phyloP scores from a whole-genome alignment of 1,140 invertebrate species.

The Procambarus clarkii region DNA sequence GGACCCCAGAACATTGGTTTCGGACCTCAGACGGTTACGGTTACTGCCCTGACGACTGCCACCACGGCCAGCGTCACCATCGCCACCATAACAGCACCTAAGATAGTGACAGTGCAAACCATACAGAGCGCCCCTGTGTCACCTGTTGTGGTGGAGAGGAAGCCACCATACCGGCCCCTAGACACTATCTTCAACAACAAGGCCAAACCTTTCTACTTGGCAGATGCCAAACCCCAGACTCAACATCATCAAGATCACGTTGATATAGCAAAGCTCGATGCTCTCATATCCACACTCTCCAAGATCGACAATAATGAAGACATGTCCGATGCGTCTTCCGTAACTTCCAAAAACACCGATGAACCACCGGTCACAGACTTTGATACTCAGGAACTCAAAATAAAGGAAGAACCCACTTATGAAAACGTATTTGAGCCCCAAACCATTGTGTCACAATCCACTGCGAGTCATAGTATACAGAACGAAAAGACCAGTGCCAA shows the following conservation, averaged over 20 bases:
- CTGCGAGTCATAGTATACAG: conserved; percentile 33
- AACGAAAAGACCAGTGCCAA: conserved; percentile 68
- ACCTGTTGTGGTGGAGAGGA: conserved; percentile 58
- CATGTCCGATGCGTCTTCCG: neutral
- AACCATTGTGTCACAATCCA: conserved; percentile 20
- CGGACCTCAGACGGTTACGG: conserved; percentile 4
- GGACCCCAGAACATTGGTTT: conserved; percentile 30
- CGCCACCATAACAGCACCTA: conserved; percentile 55
- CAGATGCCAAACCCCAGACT: neutral
- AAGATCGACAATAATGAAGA: conserved; percentile 54
- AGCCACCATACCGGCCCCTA: conserved; percentile 55
- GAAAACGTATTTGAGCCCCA: conserved; percentile 42
- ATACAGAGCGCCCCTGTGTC: conserved; percentile 48
- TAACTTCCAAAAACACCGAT: conserved; percentile 26
- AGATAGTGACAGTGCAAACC: conserved; percentile 66
- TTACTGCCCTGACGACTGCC: conserved; percentile 4
- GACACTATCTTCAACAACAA: conserved; percentile 70
- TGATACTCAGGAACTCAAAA: conserved; percentile 30
- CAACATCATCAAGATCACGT: conserved; percentile 40
- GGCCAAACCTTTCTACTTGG: conserved; percentile 68
- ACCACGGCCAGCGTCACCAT: conserved; percentile 44
- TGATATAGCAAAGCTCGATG: conserved; percentile 67
- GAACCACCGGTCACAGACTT: conserved; percentile 18
- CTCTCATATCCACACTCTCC: conserved; percentile 70
- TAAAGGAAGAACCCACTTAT: conserved; percentile 25